Base-by-base conservation (phyloP, 2,113 vertebrate species). In the Colinus virginianus region DNA sequence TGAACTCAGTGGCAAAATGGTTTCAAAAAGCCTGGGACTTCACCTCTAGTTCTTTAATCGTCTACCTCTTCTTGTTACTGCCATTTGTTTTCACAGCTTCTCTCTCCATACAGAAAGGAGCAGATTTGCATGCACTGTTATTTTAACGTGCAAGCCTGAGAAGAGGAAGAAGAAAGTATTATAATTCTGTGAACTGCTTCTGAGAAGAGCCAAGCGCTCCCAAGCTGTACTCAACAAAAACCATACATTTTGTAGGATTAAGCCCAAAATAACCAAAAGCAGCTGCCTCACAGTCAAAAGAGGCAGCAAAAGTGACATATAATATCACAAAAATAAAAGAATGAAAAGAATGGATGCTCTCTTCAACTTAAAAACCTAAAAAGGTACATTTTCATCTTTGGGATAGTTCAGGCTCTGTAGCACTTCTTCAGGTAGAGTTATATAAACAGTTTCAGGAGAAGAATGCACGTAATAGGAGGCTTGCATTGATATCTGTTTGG, bases 201-300 rank as follows among this genome's bases (percentile, higher is more conserved):
- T 25, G 9, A 78, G 51, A 64, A 61, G 26, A 81, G 21, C 58
- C 38, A 51, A 90, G 74, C 9, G 23, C 28, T 49, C 48, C 48
- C 69, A 58, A 48, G 23, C 1, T 36, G n/a, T 84, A 64, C 22
- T 7, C 25, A 87, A 77, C 36, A 56, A 84, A 84, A 84, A 40
- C 34, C 30, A 59, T 20, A 36, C 17, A 40, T 76, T 81, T 88
- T 76, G 43, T 61, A 87, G 58, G 40, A 72, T 83, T 48, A 74
- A 71, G n/a, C 40, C 56, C 70, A 76, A 75, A 90, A 51, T 82
- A 95, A 85, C 22, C 55, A 56, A 69, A 14, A 95, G 70, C 81
- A 91, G 78, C 81, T 92, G 85, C 63, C 59, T 74, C 49, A 25
- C 46, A 56, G 68, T 94, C 40, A 22, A 87, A 51, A 80, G 59